A percentile compares a stretch with the other conserved stretches of the same genome.
Conservation (phyloP, 2,797 vertebrate species). For the Mormyrops boulengeri region DNA sequence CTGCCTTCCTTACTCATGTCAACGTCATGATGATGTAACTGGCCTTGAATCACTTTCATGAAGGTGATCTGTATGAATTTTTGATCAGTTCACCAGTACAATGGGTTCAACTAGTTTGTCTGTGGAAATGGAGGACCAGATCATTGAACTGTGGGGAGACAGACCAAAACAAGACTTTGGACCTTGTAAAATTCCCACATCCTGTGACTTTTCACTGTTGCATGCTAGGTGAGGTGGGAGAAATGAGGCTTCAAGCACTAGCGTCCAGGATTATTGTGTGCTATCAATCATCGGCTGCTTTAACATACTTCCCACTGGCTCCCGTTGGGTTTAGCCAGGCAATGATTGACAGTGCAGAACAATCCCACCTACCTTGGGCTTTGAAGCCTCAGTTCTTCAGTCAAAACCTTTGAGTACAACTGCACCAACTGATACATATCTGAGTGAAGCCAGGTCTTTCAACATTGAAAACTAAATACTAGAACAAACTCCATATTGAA, state of each 20-base stretch:
- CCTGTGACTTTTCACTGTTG: neutral
- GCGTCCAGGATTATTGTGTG: neutral
- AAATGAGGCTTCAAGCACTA: neutral
- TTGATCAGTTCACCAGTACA: neutral
- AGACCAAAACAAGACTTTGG: neutral
- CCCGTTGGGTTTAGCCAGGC: neutral
- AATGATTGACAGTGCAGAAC: neutral
- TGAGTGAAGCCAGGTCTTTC: neutral
- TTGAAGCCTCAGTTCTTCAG: constrained; percentile 10
- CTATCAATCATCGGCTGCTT: neutral
- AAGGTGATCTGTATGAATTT: neutral
- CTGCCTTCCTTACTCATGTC: neutral
- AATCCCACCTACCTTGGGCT: constrained; percentile 1
- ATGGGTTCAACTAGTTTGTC: neutral
- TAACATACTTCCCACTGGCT: constrained; percentile 2
- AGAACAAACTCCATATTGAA: neutral
- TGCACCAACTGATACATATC: neutral
- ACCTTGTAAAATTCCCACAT: neutral
- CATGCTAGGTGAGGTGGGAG: neutral
- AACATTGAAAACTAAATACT: neutral
- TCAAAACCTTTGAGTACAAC: neutral
- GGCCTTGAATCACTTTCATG: neutral
- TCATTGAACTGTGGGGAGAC: neutral
- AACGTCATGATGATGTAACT: neutral
- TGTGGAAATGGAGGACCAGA: neutral